Evolutionary conservation across 2,113 vertebrate species (phyloP).

Genomic region (Siphamia tubifer): DNA sequence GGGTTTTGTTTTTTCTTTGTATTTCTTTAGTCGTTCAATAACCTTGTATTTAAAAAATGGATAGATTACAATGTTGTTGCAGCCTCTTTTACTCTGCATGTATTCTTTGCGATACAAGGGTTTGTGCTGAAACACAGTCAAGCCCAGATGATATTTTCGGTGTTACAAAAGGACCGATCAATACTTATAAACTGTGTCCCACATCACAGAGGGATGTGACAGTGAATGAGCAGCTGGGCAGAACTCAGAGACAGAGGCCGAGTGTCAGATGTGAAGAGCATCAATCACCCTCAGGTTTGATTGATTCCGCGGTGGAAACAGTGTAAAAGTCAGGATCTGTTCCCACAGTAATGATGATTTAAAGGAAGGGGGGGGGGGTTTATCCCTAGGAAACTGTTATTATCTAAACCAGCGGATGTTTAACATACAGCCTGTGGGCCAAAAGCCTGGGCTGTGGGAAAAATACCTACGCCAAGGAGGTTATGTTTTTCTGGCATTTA

Average conservation of each 20-base stretch:
- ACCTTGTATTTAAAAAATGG: too few species aligned
- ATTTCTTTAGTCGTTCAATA: too few species aligned
- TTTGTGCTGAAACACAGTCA: not conserved
- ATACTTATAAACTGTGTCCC: conserved; percentile 27
- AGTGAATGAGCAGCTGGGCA: not conserved
- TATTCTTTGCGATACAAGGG: too few species aligned
- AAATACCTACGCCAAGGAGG: too few species aligned
- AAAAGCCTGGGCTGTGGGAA: too few species aligned
- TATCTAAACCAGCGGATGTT: too few species aligned
- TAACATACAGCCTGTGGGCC: too few species aligned
- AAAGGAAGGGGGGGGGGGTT: conserved; percentile 4
- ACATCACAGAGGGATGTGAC: not conserved
- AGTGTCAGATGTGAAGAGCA: conserved; percentile 44
- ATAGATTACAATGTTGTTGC: too few species aligned
- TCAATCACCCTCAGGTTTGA: conserved; percentile 64
- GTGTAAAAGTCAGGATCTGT: conserved; percentile 39
- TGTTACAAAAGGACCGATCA: conserved; percentile 14
- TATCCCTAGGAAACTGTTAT: conserved; percentile 24
- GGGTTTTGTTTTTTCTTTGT: too few species aligned
- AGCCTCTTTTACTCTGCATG: too few species aligned
- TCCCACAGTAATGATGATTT: conserved; percentile 55
- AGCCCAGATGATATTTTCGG: not conserved
- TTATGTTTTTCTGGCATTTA: too few species aligned
- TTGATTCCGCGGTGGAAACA: conserved; percentile 48
- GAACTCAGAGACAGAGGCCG: conserved; percentile 26